Percentiles rank a stretch among this genome's conserved stretches.
These are phyloP conservation scores for Acrocephalus scirpaceus DNA, from an alignment of 2,797 vertebrate genomes.

Conservation along the genomic window DNA sequence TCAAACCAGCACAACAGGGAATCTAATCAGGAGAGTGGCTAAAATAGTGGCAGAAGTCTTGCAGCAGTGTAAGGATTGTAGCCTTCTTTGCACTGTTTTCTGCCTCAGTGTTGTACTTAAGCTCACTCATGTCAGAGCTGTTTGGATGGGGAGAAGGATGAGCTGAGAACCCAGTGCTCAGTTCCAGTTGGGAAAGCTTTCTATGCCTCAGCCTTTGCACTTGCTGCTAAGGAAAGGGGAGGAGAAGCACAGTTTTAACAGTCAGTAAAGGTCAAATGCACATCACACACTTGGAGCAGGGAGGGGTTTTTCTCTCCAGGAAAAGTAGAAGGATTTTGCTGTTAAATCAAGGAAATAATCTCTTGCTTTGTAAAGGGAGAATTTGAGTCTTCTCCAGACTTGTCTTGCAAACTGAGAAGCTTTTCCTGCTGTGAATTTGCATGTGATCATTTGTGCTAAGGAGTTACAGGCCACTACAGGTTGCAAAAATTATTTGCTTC, in stretches of 20 bases:
- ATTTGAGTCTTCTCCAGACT: background rate
- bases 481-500: background rate
- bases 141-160: background rate
- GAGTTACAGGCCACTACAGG: background rate
- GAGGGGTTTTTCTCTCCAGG: background rate
- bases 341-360: background rate
- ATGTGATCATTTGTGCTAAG: background rate
- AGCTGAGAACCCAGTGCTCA: background rate
- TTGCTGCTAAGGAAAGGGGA: background rate
- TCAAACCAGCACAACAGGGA: too few relatives aligned
- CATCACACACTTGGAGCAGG: background rate
- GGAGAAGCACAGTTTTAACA: background rate
- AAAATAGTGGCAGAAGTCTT: background rate
- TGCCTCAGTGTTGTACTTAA: accelerated
- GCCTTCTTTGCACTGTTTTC: background rate
- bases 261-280: background rate
- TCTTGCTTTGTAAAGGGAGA: background rate
- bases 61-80: background rate
- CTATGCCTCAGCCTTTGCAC: background rate
- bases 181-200: background rate
- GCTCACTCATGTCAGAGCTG: background rate
- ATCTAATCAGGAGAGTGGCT: background rate
- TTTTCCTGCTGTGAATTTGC: background rate
- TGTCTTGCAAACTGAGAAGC: background rate
- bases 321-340: background rate